Percentiles rank a stretch among this genome's conserved stretches.
These are phyloP conservation scores for Dinoponera quadriceps DNA, from an alignment of 1,140 invertebrate genomes.

Conservation along the genomic window DNA sequence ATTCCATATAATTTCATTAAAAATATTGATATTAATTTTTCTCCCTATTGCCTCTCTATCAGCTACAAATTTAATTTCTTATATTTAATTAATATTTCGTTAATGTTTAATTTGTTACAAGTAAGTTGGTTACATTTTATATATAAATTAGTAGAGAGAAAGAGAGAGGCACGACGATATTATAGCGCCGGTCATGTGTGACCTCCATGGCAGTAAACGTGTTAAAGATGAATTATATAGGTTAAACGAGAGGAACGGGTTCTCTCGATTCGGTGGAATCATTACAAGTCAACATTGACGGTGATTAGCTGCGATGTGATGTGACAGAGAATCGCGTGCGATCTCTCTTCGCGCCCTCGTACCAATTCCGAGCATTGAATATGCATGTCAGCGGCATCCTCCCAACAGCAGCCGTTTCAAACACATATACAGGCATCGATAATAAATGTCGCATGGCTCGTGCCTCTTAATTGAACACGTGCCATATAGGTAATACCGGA, in stretches of 20 bases:
- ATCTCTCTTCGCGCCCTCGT: not conserved
- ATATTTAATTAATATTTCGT: no score
- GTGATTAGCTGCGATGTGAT: not conserved
- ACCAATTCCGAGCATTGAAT: conserved; percentile 22
- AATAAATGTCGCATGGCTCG: conserved; percentile 26
- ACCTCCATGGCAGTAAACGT: no score
- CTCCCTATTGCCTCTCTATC: no score
- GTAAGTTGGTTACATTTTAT: no score
- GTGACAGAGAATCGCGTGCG: not conserved
- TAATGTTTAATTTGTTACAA: no score
- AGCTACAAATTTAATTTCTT: no score
- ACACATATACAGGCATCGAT: conserved; percentile 11
- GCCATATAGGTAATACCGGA: not conserved
- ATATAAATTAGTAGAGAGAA: no score
- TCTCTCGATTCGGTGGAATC: not conserved
- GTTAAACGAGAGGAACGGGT: not conserved
- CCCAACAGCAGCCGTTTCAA: conserved; percentile 15
- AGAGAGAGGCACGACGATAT: no score
- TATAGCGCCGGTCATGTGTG: no score
- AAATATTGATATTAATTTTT: no score
- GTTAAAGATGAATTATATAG: no score
- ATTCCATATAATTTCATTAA: no score
- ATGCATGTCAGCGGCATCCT: conserved; percentile 8
- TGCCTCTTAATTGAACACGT: conserved; percentile 20
- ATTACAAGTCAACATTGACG: not conserved